These are phyloP conservation scores for Hemithea aestivaria DNA, from an alignment of 2,888 invertebrate species.

Conservation along the genomic window DNA sequence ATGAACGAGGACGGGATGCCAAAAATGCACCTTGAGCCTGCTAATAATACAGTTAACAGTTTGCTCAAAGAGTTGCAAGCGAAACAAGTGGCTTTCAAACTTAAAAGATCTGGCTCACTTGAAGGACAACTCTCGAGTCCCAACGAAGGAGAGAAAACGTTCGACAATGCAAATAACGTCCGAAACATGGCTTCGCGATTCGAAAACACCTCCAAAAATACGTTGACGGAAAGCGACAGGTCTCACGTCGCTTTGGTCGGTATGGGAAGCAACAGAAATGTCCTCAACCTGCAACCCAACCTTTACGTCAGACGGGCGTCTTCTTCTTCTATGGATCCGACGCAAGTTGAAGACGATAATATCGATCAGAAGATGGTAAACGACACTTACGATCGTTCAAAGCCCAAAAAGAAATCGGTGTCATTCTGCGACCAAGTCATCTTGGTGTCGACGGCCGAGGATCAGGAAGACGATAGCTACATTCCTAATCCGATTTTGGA, in stretches of 20 bases:
- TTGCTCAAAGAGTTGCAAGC: slow-evolving; percentile 89
- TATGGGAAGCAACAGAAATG: slow-evolving; percentile 68
- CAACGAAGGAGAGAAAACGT: slow-evolving; percentile 40
- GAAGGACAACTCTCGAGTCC: slow-evolving; percentile 60
- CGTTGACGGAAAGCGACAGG: slow-evolving; percentile 51
- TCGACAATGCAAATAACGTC: slow-evolving; percentile 74
- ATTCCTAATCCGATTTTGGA: slow-evolving; percentile 95
- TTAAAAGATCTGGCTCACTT: slow-evolving; percentile 58
- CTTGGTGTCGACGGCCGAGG: slow-evolving; percentile 94
- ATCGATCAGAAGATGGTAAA: slow-evolving; percentile 54
- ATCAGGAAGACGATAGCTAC: slow-evolving; percentile 93
- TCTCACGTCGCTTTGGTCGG: slow-evolving; percentile 65
- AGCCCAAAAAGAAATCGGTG: slow-evolving; percentile 93
- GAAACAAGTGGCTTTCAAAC: slow-evolving; percentile 23
- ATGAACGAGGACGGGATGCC: slow-evolving; percentile 24
- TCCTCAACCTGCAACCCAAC: slow-evolving; percentile 64
- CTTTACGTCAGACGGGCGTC: slow-evolving; percentile 60
- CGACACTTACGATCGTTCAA: slow-evolving; percentile 71
- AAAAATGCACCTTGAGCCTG: slow-evolving; percentile 20
- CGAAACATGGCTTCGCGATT: slow-evolving; percentile 91
- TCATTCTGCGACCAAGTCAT: slow-evolving; percentile 97
- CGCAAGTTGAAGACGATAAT: slow-evolving; percentile 64
- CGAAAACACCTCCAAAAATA: slow-evolving; percentile 71
- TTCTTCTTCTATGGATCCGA: slow-evolving; percentile 65
- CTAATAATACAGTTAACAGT: slow-evolving; percentile 64